These are phyloP conservation scores for Peromyscus aztecus DNA, from an alignment of 2,797 vertebrate species.

Conservation along the genomic window DNA sequence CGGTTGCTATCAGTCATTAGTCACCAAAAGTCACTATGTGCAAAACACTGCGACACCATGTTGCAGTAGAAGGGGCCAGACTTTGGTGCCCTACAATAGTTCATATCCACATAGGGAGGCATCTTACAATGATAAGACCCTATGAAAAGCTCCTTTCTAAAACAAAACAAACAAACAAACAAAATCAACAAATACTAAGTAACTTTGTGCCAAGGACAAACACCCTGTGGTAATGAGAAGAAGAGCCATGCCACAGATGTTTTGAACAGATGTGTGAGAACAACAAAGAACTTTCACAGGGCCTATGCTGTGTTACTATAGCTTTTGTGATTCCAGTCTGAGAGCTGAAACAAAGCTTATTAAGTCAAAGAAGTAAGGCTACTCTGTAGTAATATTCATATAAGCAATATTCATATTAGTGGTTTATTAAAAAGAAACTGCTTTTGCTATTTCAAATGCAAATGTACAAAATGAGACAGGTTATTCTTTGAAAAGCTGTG, in stretches of 20 bases:
- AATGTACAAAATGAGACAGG: not conserved
- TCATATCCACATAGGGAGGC: not conserved
- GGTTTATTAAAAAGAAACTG: not conserved
- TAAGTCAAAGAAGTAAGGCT: constrained; percentile 25
- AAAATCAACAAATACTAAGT: not conserved
- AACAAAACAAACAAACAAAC: not conserved
- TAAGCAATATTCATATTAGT: not conserved
- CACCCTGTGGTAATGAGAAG: not conserved
- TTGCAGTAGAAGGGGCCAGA: not conserved
- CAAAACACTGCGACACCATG: not conserved
- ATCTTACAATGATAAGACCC: not conserved
- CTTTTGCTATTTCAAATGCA: constrained; percentile 6
- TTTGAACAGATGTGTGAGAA: not conserved
- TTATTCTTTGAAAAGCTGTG: not conserved
- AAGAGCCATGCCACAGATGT: not conserved
- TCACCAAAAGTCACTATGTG: not conserved
- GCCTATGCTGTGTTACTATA: not conserved
- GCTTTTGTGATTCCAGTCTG: not conserved
- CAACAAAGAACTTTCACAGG: not conserved
- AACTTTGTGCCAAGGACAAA: constrained; percentile 34
- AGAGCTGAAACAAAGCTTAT: constrained; percentile 49
- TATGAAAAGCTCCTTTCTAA: not conserved
- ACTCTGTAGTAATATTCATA: not conserved
- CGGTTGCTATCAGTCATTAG: not conserved
- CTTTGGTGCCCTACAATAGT: not conserved